A percentile compares a stretch with the other conserved stretches of the same genome.
Evolutionary conservation across 2,113 vertebrate genomes (phyloP).

Genomic region (Peromyscus maniculatus): DNA sequence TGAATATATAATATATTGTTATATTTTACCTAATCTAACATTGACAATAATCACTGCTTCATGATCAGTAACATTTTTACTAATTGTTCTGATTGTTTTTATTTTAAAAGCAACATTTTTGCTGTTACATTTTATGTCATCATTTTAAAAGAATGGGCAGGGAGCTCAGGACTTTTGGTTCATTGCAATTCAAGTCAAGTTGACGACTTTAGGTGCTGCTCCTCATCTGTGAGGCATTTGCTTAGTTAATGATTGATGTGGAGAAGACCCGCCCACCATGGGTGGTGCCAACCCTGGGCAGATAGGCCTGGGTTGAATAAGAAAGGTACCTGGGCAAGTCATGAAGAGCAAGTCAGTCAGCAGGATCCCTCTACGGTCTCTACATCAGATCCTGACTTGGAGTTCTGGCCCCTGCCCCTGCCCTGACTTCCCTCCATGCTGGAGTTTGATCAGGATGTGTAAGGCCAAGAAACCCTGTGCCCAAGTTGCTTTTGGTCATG

Average conservation of each 20-base stretch:
- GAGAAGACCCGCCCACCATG: neutral
- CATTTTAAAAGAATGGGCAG: neutral
- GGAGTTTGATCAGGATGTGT: neutral
- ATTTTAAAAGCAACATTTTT: neutral
- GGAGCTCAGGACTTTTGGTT: neutral
- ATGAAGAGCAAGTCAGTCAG: neutral
- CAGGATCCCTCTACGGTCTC: no score
- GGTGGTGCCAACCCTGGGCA: neutral
- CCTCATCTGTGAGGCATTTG: neutral
- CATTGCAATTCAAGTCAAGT: neutral
- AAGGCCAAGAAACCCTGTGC: neutral
- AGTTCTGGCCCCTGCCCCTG: no score
- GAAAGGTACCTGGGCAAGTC: neutral
- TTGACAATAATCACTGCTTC: neutral
- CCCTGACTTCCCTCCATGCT: neutral
- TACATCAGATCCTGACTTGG: neutral
- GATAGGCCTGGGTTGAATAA: neutral
- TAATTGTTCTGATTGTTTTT: neutral
- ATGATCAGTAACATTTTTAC: neutral
- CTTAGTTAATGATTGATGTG: neutral
- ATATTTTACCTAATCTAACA: neutral
- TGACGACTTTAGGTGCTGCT: neutral
- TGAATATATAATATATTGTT: neutral
- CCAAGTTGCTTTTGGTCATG: neutral
- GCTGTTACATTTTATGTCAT: neutral